These are phyloP conservation scores for Oceanodroma leucorhoa DNA, from an alignment of 2,797 vertebrate genomes.

Conservation along the genomic window DNA sequence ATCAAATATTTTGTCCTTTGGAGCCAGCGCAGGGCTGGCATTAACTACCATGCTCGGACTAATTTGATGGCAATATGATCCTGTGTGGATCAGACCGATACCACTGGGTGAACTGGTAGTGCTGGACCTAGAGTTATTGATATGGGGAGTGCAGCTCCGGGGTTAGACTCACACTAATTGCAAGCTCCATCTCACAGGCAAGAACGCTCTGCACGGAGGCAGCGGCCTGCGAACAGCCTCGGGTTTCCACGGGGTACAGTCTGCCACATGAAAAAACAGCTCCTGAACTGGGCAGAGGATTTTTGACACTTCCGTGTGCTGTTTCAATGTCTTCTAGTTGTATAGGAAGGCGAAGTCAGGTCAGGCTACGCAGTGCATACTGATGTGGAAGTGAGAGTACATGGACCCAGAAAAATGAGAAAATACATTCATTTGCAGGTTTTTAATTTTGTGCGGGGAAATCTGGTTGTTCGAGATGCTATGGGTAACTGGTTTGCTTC, in stretches of 20 bases:
- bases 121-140: not conserved
- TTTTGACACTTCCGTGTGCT: not conserved
- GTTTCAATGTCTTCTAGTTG: not conserved
- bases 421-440: not conserved
- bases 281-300: not conserved
- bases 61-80: not conserved
- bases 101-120: not conserved
- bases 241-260: fast-evolving
- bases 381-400: not conserved
- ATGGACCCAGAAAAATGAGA: not conserved
- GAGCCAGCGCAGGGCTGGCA: not conserved
- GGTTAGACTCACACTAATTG: not conserved
- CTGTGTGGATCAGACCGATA: not conserved
- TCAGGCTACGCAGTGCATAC: not conserved
- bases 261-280: not conserved
- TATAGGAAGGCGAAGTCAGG: not conserved
- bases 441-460: not conserved
- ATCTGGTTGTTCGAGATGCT: not conserved
- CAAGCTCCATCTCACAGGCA: not conserved
- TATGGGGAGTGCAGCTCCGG: not conserved
- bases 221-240: not conserved
- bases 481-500: not conserved
- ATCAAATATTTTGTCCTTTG: not conserved
- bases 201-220: fast-evolving
- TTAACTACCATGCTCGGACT: not conserved